Evolutionary conservation across 2,888 invertebrate genomes (phyloP), one percentile per base, ranked within the genome.

Genomic region (Eilema sororculum): DNA sequence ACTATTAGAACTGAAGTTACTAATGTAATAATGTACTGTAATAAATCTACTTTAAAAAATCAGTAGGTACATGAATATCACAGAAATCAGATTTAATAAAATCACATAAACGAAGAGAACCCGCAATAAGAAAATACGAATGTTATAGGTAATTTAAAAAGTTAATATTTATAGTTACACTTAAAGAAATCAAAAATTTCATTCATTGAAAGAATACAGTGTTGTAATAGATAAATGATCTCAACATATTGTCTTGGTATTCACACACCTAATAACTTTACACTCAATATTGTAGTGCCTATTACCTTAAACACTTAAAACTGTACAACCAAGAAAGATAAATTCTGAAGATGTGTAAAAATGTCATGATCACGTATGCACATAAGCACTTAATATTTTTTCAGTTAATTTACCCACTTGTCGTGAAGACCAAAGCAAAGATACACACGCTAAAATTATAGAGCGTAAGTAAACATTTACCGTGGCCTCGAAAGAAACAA

Each of bases 401-500:
- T 52, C 9, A 52, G n/a, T 52, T n/a, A 52, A 20, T 8, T n/a
- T 52, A n/a, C n/a, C 52, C 16, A n/a, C n/a, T 52, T 52, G 52
- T 28, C 16, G 13, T 58, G 58, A 58, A 58, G 58, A 58, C 28
- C 25, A 58, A 58, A 58, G 58, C 25, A 33, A 60, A 60, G 28
- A 30, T 22, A 30, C 28, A 28, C 3, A 30, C 12, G 33, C 20
- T 16, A 52, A 28, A 30, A 12, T 22, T 41, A 16, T 22, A 16
- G 25, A 65, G 56, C 25, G n/a, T 46, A 62, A 30, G 67, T 67
- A 28, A 67, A 68, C 56, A 62, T 61, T 52, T 68, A 61, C 56
- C 16, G 24, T 57, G 62, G 33, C 37, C 60, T n/a, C 61, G 52
- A 28, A n/a, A 57, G 30, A 20, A 6, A 22, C 24, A 28, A 58